Evolutionary conservation across 92 coral and sea anemone genomes (phyloP).

Genomic region (Zoanthus sansibaricus): DNA sequence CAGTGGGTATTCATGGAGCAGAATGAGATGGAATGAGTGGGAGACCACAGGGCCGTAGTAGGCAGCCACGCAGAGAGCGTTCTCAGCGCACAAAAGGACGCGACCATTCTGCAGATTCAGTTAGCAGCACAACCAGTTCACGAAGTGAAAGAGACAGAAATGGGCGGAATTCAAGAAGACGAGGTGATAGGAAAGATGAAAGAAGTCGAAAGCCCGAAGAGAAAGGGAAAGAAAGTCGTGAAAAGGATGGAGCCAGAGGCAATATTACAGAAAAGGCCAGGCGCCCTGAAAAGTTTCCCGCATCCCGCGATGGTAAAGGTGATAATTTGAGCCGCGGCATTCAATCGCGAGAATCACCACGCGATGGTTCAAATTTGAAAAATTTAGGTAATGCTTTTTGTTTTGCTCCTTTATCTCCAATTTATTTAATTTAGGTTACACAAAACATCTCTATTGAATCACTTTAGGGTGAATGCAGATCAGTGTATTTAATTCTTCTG

Average conservation of each 20-base stretch:
- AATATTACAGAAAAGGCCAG: constrained; percentile 72
- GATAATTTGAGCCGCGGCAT: constrained; percentile 44
- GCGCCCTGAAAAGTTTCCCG: constrained; percentile 68
- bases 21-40: constrained; percentile 99
- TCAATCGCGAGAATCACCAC: constrained; percentile 70
- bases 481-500: neutral
- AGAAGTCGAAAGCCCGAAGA: constrained; percentile 83
- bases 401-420: neutral
- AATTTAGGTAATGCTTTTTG: constrained; percentile 37
- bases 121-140: constrained; percentile 81
- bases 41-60: constrained; percentile 99
- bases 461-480: neutral
- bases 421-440: neutral
- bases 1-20: constrained; percentile 81
- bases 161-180: constrained; percentile 93
- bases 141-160: constrained; percentile 91
- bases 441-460: constrained; percentile 39
- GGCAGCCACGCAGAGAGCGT: constrained; percentile 99
- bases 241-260: constrained; percentile 75
- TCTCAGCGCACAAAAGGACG: constrained; percentile 96
- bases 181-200: constrained; percentile 90
- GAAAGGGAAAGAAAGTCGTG: constrained; percentile 74
- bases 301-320: constrained; percentile 76
- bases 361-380: constrained; percentile 74
- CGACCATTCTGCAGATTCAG: constrained; percentile 96